phyloP scores from a whole-genome alignment of 2,888 invertebrate genomes.

The Chrysolina americana region DNA sequence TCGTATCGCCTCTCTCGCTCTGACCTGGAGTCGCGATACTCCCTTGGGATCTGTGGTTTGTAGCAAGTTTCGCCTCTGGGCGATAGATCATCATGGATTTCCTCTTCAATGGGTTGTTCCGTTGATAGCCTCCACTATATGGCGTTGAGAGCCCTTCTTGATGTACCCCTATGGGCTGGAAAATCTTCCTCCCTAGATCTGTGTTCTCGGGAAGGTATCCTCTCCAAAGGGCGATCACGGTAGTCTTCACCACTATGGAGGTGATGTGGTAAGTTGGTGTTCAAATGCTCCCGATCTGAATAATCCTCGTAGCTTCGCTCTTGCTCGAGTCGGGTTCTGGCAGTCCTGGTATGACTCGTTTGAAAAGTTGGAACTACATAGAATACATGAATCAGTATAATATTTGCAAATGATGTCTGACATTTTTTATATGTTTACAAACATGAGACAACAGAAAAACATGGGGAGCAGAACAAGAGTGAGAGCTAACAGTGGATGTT shows the following conservation, averaged over 20 bases:
- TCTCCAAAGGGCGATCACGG: conserved; percentile 62
- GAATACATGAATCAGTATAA: conserved; percentile 32
- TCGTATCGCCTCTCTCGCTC: conserved; percentile 49
- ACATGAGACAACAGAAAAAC: too few relatives aligned
- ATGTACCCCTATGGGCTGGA: conserved; percentile 73
- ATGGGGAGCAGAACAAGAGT: too few relatives aligned
- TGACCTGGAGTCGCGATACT: conserved; percentile 64
- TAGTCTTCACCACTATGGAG: conserved; percentile 66
- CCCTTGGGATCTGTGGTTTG: conserved; percentile 67
- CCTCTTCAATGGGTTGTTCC: conserved; percentile 70
- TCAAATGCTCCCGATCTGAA: conserved; percentile 62
- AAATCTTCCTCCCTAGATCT: conserved; percentile 65
- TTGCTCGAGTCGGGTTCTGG: conserved; percentile 71
- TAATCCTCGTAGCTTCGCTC: conserved; percentile 74
- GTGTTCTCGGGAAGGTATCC: conserved; percentile 62
- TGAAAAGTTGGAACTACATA: conserved; percentile 69
- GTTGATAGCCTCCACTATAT: conserved; percentile 76
- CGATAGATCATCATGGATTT: conserved; percentile 67
- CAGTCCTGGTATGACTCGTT: conserved; percentile 67
- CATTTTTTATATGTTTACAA: too few relatives aligned
- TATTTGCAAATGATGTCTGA: background rate
- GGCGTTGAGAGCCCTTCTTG: conserved; percentile 81
- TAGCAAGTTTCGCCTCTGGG: conserved; percentile 64
- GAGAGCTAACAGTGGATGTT: too few relatives aligned
- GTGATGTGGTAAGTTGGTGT: conserved; percentile 60